phyloP scores from a whole-genome alignment of 2,797 vertebrate species.

The Prunella strophiata region DNA sequence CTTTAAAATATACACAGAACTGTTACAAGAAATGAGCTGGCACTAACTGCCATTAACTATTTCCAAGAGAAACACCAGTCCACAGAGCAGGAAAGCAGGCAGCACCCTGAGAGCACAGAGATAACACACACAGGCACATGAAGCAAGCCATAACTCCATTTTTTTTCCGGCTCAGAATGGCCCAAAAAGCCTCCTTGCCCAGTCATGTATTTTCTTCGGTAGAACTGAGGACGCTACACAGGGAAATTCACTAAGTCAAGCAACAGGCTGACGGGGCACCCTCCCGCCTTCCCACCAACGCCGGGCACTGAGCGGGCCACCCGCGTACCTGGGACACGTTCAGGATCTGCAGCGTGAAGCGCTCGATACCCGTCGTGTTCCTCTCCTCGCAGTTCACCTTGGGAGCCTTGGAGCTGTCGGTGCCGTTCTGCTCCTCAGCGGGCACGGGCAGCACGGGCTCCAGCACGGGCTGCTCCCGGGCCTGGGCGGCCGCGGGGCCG shows the following conservation, averaged over 20 bases:
- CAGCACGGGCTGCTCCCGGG: slow-evolving; percentile 54
- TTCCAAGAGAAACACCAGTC: not conserved
- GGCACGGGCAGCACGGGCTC: slow-evolving; percentile 69
- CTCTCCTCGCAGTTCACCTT: slow-evolving; percentile 93
- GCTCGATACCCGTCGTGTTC: slow-evolving; percentile 81
- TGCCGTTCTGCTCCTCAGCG: slow-evolving; percentile 81
- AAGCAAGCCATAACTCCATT: fast-evolving
- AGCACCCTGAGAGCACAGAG: not conserved
- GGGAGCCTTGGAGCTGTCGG: slow-evolving; percentile 84
- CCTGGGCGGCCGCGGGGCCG: not conserved
- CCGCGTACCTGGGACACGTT: slow-evolving; percentile 88
- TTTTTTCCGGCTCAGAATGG: not conserved
- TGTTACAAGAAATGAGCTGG: not conserved
- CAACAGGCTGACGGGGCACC: fast-evolving
- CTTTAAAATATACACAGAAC: not conserved
- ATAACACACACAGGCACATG: fast-evolving
- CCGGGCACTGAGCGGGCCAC: not conserved
- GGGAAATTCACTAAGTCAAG: fast-evolving
- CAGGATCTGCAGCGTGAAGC: slow-evolving; percentile 85
- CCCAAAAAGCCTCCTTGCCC: not conserved
- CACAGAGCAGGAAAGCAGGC: not conserved
- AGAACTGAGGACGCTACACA: fast-evolving
- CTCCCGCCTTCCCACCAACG: fast-evolving
- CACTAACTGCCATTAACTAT: not conserved
- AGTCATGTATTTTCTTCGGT: fast-evolving